Percentiles rank a stretch among this genome's conserved stretches.
Evolutionary conservation across 2,888 invertebrate species (phyloP).

Genomic region (Venustoraphidia nigricollis): DNA sequence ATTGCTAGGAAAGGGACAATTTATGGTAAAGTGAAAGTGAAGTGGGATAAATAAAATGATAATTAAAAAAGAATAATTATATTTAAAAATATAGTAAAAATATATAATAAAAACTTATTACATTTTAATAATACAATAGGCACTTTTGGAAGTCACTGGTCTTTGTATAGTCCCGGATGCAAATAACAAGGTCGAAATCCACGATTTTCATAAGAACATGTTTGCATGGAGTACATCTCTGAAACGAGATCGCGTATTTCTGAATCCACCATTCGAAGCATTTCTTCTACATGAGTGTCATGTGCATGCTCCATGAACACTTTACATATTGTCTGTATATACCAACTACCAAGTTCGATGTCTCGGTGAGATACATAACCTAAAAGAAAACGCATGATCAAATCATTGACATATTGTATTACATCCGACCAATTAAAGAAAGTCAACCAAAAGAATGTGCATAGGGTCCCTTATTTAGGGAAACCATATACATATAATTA

Average conservation of each 20-base stretch:
- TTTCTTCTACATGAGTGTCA: constrained; percentile 43
- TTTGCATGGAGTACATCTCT: constrained; percentile 32
- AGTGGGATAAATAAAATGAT: no score
- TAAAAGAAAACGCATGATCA: constrained; percentile 16
- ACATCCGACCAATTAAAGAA: no score
- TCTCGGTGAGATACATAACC: constrained; percentile 46
- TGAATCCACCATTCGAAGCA: constrained; percentile 46
- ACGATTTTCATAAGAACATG: constrained; percentile 42
- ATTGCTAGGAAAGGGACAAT: no score
- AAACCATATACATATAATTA: no score
- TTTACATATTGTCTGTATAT: constrained; percentile 49
- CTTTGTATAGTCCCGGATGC: constrained; percentile 44
- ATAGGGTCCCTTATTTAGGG: no score
- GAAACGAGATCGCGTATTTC: constrained; percentile 28
- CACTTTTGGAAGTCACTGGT: not conserved
- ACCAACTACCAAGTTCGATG: constrained; percentile 46
- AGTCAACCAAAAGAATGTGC: no score
- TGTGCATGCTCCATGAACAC: constrained; percentile 48
- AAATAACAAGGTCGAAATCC: constrained; percentile 51
- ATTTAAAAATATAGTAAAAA: no score
- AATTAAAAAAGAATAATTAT: no score
- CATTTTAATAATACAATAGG: no score
- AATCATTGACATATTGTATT: not conserved
- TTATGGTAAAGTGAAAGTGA: no score
- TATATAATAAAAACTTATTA: no score